These are phyloP conservation scores for Sebastes itinus DNA, from an alignment of 2,797 vertebrate species.

Conservation along the genomic window DNA sequence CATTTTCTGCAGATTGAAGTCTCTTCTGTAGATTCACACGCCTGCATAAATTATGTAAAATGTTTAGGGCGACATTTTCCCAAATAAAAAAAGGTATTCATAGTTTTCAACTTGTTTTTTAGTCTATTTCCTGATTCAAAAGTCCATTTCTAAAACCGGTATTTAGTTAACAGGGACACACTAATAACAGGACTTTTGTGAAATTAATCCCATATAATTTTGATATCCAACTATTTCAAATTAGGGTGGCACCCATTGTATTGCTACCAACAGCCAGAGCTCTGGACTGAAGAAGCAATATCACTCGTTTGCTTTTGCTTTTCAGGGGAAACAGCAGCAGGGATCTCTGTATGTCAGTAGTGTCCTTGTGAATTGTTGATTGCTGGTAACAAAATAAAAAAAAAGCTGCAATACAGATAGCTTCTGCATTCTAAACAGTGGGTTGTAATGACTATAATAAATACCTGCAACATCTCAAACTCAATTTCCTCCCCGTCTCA, in stretches of 20 bases:
- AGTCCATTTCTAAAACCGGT: not conserved
- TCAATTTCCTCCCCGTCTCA: constrained; percentile 30
- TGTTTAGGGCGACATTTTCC: not conserved
- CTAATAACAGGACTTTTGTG: not conserved
- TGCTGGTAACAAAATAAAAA: not conserved
- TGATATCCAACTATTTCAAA: not conserved
- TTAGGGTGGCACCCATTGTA: not conserved
- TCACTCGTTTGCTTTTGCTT: not conserved
- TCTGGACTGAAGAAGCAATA: not conserved
- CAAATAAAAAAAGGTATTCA: not conserved
- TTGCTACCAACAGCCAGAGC: not conserved
- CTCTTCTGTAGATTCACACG: constrained; percentile 16
- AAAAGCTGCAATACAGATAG: not conserved
- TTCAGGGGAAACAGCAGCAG: not conserved
- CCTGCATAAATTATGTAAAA: constrained; percentile 16
- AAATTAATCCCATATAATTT: constrained; percentile 1
- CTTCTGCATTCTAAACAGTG: not conserved
- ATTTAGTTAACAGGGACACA: not conserved
- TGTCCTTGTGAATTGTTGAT: not conserved
- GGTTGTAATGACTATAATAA: constrained; percentile 14
- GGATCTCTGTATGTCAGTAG: not conserved
- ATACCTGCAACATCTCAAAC: constrained; percentile 27
- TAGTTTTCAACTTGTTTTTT: not conserved
- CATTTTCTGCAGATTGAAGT: constrained; percentile 7
- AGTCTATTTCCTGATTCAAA: not conserved